A percentile compares a stretch with the other conserved stretches of the same genome.
phyloP scores from a whole-genome alignment of 2,888 invertebrate species.

The Malachius bipustulatus region DNA sequence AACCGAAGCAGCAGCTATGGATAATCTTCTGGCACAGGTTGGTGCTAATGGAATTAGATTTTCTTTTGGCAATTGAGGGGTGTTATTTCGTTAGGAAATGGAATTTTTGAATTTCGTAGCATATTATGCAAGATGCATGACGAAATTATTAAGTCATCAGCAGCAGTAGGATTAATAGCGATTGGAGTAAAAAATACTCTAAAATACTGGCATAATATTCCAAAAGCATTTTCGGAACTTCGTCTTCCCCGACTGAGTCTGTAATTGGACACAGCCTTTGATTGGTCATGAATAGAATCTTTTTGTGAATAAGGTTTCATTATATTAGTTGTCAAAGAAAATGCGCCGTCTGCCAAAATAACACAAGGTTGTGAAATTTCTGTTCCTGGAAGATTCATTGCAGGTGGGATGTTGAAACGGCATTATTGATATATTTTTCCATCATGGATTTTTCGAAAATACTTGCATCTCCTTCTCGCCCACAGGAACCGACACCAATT shows the following conservation, averaged over 20 bases:
- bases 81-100: conserved; percentile 7
- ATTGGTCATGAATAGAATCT: conserved; percentile 6
- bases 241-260: conserved; percentile 6
- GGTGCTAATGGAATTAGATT: conserved; percentile 7
- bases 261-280: conserved; percentile 8
- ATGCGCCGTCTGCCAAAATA: conserved; percentile 7
- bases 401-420: conserved; percentile 7
- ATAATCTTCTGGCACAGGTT: conserved; percentile 6
- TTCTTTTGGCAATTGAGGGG: conserved; percentile 7
- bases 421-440: conserved; percentile 7
- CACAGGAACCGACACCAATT: conserved; percentile 12
- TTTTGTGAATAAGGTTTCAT: conserved; percentile 5
- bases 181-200: conserved; percentile 8
- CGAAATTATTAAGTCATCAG: conserved; percentile 8
- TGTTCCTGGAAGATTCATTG: conserved; percentile 3
- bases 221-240: conserved; percentile 8
- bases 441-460: neutral
- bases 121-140: conserved; percentile 8
- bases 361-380: conserved; percentile 4
- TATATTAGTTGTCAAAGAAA: conserved; percentile 1
- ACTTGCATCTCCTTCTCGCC: conserved; percentile 13
- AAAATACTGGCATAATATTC: conserved; percentile 7
- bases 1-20: conserved; percentile 6
- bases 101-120: conserved; percentile 9
- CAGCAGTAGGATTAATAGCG: conserved; percentile 7